Base-by-base conservation (phyloP, 2,113 vertebrate species). In the Nasalis larvatus region DNA sequence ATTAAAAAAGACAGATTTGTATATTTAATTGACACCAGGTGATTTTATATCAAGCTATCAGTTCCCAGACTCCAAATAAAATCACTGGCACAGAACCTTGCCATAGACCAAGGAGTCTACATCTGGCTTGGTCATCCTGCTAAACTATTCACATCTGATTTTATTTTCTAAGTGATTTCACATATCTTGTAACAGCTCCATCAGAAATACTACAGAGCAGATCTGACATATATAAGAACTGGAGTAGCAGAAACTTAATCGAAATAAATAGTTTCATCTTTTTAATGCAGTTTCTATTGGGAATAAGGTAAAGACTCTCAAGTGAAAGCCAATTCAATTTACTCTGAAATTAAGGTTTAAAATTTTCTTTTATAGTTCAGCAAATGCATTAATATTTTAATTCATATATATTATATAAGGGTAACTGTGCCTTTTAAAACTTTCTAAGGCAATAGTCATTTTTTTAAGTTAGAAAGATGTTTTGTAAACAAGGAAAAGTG, bases 381-480 rank as follows among this genome's bases (percentile, higher is more conserved):
- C 89, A 89, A 71, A 42, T 94, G 45, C 32, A 88, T 81, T 90
- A 47, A 86, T 93, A 82, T 32, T 40, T 94, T 47, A 83, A 81
- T 74, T 56, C 78, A 68, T 20, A 81, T 27, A 83, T 60, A 66
- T 90, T 68, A 91, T 12, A 11, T 80, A 96, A 86, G 78, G 21
- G 21, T 86, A 86, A 87, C 40, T 85, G 25, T 94, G 77, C 81
- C 91, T 95, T 78, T 83, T 83, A 94, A 96, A 86, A 95, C 35
- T 96, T 60, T 95, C 66, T 96, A 97, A 96, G 89, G 92, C 86
- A 95, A 90, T n/a, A 90, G 60, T 91, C 74, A 69, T 37, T 32
- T 73, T 94, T 97, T 96, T 94, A 97, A 97, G 71, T 93, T 86
- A 87, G 74, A 97, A 92, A 96, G 54, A 83, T 80, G 78, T 80